phyloP scores from a whole-genome alignment of 1,140 invertebrate genomes.

The Zeugodacus cucurbitae region DNA sequence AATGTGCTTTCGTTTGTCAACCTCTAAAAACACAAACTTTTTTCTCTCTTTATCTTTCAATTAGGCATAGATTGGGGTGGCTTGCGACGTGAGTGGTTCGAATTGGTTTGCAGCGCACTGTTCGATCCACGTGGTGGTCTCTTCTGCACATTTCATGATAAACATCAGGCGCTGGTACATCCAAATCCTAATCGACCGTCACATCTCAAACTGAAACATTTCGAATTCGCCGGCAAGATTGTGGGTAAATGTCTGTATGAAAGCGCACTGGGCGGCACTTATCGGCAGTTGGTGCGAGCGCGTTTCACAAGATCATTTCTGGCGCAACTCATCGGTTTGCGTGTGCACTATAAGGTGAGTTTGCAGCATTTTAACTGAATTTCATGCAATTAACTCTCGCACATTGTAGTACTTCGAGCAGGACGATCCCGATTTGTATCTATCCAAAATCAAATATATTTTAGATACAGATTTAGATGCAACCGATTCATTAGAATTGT shows the following conservation, averaged over 20 bases:
- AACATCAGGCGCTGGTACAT: slow-evolving; percentile 87
- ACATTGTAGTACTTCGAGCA: slow-evolving; percentile 87
- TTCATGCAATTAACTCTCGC: background rate
- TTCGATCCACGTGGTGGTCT: slow-evolving; percentile 87
- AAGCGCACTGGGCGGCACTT: slow-evolving; percentile 86
- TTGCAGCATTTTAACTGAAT: slow-evolving; percentile 61
- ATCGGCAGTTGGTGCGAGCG: slow-evolving; percentile 89
- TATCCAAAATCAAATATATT: slow-evolving; percentile 92
- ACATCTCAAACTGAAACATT: slow-evolving; percentile 86
- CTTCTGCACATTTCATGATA: slow-evolving; percentile 87
- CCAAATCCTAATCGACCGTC: slow-evolving; percentile 82
- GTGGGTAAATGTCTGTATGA: slow-evolving; percentile 85
- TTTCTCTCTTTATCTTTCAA: slow-evolving; percentile 16
- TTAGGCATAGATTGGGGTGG: slow-evolving; percentile 94
- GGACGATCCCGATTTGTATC: slow-evolving; percentile 93
- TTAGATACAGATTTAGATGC: slow-evolving; percentile 85
- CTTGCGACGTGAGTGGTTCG: slow-evolving; percentile 92
- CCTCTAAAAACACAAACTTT: background rate
- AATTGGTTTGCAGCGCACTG: slow-evolving; percentile 84
- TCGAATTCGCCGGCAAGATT: slow-evolving; percentile 92
- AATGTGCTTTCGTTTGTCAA: background rate
- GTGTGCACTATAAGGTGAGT: slow-evolving; percentile 83
- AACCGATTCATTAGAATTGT: slow-evolving; percentile 82
- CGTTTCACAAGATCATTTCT: slow-evolving; percentile 93
- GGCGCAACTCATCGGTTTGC: slow-evolving; percentile 90